Conservation (phyloP, 1,140 invertebrate genomes). For the Druon quercuslanigerum region DNA sequence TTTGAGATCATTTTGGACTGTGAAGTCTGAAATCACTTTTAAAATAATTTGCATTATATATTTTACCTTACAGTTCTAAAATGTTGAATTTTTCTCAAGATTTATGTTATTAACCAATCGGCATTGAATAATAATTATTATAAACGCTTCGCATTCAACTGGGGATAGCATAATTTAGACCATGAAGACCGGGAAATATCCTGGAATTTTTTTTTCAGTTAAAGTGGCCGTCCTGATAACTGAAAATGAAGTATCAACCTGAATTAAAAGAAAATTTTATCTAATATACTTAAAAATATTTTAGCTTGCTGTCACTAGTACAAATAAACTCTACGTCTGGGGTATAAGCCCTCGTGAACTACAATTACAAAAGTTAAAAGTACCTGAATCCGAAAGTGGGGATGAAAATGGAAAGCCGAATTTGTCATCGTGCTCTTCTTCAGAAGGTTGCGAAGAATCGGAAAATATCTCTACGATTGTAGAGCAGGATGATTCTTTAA, state of each 20-base stretch:
- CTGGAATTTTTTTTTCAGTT: no score
- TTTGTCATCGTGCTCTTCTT: neutral
- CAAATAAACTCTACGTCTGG: constrained; percentile 85
- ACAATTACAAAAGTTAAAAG: constrained; percentile 74
- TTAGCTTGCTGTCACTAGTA: constrained; percentile 82
- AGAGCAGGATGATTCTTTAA: neutral
- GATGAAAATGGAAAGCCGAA: constrained; percentile 30
- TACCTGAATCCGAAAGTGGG: neutral
- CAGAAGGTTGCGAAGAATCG: neutral
- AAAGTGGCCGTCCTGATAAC: no score
- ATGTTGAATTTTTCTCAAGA: no score
- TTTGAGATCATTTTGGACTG: no score
- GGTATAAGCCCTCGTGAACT: constrained; percentile 87
- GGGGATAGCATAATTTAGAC: no score
- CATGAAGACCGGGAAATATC: no score
- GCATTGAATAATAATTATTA: no score
- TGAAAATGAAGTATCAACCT: constrained; percentile 1
- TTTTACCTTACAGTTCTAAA: no score
- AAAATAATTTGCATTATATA: no score
- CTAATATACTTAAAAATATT: constrained; percentile 47
- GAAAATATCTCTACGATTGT: neutral
- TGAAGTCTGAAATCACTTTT: no score
- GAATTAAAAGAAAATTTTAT: constrained; percentile 29
- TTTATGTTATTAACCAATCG: no score
- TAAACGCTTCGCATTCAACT: no score